Evolutionary conservation across 1,140 invertebrate species (phyloP), one percentile per base, ranked within the genome.

Genomic region (Euwallacea similis): DNA sequence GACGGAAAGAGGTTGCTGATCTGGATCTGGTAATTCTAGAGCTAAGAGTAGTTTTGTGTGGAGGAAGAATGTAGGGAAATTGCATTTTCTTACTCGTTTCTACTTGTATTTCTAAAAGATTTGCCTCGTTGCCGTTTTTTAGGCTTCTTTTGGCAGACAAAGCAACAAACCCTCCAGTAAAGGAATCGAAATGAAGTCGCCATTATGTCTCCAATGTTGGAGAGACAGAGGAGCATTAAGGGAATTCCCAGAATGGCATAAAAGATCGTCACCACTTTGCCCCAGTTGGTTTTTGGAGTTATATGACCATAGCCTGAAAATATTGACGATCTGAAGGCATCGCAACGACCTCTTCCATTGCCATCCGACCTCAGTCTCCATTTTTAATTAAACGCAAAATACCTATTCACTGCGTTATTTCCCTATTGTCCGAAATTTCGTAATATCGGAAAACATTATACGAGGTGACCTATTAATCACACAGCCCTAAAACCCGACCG

Each of bases 191-290:
- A 97, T 43, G 94, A 93, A 62, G 95, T 92, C 7, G 96, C 95
- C 92, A 98, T 94, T 63, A 96, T 90, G 81, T 97, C 94, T n/a
- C 96, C 95, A 71, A 98, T 97, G 80, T 97, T 97, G 47, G 95
- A 96, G 42, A 98, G 86, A 76, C 95, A 96, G 4, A 98, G 86
- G 63, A 98, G 87, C 92, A 97, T 96, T 63, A 98, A 83, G 0
- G 96, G 95, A 75, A 98, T 98, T 15, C 96, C 96, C 73, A 98
- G 84, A 77, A 98, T 94, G 42, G 96, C 96, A 83, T 98, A 98
- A 79, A 97, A 93, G 76, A 98, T 97, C 11, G 96, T 98, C 42
- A 95, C 92, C 66, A 98, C 89, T 83, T 97, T 96, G 13, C 96
- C 96, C 80, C 89, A 91, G 73, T 90, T 87, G 0, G 96, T 98